Evolutionary conservation across 2,888 invertebrate species (phyloP), one percentile per base, ranked within the genome.

Genomic region (Acheta domesticus): DNA sequence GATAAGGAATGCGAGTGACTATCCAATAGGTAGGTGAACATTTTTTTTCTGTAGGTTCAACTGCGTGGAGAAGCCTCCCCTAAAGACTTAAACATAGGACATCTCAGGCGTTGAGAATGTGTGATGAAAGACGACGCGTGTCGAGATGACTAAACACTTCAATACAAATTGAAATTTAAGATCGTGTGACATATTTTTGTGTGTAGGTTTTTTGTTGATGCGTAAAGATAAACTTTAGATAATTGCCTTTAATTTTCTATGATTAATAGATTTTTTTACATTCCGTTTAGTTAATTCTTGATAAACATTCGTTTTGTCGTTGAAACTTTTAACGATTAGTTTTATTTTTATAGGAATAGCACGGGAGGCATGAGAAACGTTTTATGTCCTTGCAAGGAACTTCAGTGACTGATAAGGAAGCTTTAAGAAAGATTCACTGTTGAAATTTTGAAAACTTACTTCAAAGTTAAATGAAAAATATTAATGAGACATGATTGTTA

Each of bases 21-120:
- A 62, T 62, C 62, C 62, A 62, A 62, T 62, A 62, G 62, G 62
- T 62, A 62, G 62, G 62, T 62, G 62, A 62, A 62, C 62, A 62
- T 62, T 62, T 62, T 62, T 62, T 62, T 62, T 62, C n/a, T 62
- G 62, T 62, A 62, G 62, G n/a, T 62, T 62, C 36, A 36, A 36
- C 36, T 62, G 62, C 14, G n/a, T 62, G 62, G 62, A 62, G 62
- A 62, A 8, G 36, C 36, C 36, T 36, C 36, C 36, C 36, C 36
- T 1, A 36, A 36, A 36, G 36, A 36, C 36, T 36, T 36, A 8
- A 36, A 36, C 36, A 36, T 36, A 36, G 36, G 8, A 36, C 36
- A 36, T 36, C 36, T 36, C 36, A 36, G 11, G 36, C 36, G 36
- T 36, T 36, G 36, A 36, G 36, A 36, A 8, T 36, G 36, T 36